Evolutionary conservation across 2,888 invertebrate species (phyloP), one percentile per base, ranked within the genome.

Genomic region (Hydraecia micacea): DNA sequence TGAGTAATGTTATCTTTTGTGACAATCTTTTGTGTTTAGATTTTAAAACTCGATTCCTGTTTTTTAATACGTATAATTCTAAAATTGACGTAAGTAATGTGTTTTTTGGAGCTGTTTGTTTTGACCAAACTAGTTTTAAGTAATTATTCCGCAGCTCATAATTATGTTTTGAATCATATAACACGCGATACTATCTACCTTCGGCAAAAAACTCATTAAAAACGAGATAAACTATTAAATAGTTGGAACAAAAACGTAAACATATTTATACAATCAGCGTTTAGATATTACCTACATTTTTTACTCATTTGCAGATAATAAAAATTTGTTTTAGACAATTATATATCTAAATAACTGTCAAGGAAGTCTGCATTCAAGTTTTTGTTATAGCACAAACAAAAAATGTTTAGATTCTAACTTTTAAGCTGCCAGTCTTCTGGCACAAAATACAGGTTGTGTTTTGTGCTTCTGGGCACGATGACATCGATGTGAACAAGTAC

Each of bases 221-320:
- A 81, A 65, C 18, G 5, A 46, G 25, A 46, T 18, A 66, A 9
- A 52, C 3, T 6, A 39, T 58, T 58, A 36, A 28, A 81, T 46
- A 25, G 11, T n/a, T n/a, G 4, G 32, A 32, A 49, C 28, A 79
- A 83, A 76, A 83, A 66, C 28, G 42, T 36, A 18, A 46, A 46
- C n/a, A 81, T 25, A n/a, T n/a, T n/a, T n/a, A 39, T 39, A 58
- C 18, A 60, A 52, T 74, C 21, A 60, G n/a, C 67, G 13, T 6
- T 18, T 25, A 28, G 25, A 75, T 66, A 58, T 74, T n/a, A 82
- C 67, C 68, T 32, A 13, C 21, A 52, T 36, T 76, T 67, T 62
- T 21, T 32, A 80, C 28, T 63, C 15, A 62, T 63, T 83, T 15
- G 55, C n/a, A 49, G 39, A 68, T 68, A 49, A 49, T 72, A 71